Base-by-base conservation (phyloP, 2,113 vertebrate species). In the Gymnogyps californianus region DNA sequence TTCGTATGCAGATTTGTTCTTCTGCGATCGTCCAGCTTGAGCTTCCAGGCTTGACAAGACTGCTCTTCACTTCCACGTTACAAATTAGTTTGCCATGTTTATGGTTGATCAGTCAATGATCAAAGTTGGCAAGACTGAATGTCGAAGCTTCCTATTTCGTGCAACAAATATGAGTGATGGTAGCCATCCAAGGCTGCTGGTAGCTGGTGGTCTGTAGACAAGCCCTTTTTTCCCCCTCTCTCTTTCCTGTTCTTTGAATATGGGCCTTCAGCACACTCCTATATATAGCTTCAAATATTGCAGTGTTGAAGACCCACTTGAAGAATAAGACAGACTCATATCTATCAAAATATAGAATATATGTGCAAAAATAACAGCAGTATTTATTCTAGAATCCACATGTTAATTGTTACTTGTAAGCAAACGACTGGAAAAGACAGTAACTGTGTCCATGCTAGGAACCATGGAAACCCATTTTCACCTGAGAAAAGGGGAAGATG, bases 391-490 rank as follows among this genome's bases (percentile, higher is more conserved):
- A 21, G 31, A 93, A 57, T 31, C 67, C 18, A 52, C 38, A 64
- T 71, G 15, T 52, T 93, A 90, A 28, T 75, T 89, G 75, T 58
- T 74, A 31, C 88, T 88, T 96, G 82, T 77, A 93, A 80, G 47
- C 76, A 90, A 87, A 85, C 1, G 6, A 32, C 55, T 93, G 59
- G 66, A 88, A 47, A 96, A 93, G 61, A 67, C 62, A 81, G 49
- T 85, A 87, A 57, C 66, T n/a, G 24, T 92, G 85, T 49, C 89
- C 91, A 13, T 51, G 32, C 70, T 57, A 34, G 88, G 83, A 95
- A 49, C 81, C 18, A 44, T 70, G 88, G 49, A 96, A 95, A 96
- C 87, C 72, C 32, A 57, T 95, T 95, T 98, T 91, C 91, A 95
- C 93, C 93, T 95, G 92, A 96, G 72, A 94, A 76, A 58, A 92